Conservation (phyloP, 2,797 vertebrate genomes). For the Notamacropus eugenii region DNA sequence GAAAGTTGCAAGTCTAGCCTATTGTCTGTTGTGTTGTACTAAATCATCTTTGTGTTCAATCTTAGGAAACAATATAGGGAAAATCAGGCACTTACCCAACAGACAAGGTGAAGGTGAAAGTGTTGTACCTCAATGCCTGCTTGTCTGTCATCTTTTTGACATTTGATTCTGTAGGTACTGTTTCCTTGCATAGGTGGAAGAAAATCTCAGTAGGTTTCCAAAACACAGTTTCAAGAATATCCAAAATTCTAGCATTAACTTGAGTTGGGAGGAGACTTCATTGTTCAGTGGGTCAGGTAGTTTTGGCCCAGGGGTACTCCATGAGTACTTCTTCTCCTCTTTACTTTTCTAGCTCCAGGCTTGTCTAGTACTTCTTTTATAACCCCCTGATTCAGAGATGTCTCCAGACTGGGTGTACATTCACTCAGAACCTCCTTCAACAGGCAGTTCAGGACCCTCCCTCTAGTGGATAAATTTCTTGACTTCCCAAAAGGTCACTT, state of each 20-base stretch:
- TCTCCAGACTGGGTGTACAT: not conserved
- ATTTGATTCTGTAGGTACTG: no score
- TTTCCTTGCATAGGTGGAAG: no score
- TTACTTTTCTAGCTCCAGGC: not conserved
- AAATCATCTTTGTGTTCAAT: not conserved
- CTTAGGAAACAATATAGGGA: not conserved
- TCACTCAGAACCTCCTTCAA: conserved; percentile 1
- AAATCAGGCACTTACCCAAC: not conserved
- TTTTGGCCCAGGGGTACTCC: not conserved
- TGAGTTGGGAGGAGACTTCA: no score
- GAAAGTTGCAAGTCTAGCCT: not conserved
- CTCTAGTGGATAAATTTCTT: not conserved
- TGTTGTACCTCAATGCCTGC: not conserved
- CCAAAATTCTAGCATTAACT: no score
- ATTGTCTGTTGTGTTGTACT: not conserved
- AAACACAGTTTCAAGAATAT: no score
- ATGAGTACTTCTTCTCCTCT: not conserved
- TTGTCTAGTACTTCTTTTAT: not conserved
- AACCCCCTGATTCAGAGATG: not conserved
- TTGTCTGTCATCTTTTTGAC: not conserved
- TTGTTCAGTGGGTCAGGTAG: no score
- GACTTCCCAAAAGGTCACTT: not conserved
- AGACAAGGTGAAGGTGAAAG: not conserved
- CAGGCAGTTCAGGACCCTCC: not conserved
- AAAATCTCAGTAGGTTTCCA: no score